Conservation (phyloP, 2,888 invertebrate genomes). For the Eulithis prunata region DNA sequence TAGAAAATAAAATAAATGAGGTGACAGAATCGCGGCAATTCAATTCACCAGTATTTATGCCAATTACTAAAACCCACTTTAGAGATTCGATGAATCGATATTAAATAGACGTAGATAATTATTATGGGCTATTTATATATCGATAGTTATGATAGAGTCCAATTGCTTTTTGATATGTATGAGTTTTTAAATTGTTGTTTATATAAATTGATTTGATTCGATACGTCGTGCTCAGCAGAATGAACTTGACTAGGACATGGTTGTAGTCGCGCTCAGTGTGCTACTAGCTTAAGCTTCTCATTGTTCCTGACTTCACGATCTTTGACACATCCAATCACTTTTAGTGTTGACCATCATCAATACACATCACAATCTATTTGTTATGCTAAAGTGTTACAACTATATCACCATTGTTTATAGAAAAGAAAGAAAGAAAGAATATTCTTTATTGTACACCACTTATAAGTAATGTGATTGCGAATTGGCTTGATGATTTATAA, state of each 20-base stretch:
- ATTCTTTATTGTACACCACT: too few species aligned
- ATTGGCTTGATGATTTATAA: slow-evolving; percentile 40
- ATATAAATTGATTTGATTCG: slow-evolving; percentile 9
- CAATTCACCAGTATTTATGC: slow-evolving; percentile 18
- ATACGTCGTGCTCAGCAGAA: slow-evolving; percentile 4
- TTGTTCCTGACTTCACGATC: slow-evolving; percentile 64
- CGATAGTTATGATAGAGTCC: slow-evolving; percentile 16
- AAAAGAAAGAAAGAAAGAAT: neutral
- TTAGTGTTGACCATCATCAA: slow-evolving; percentile 58
- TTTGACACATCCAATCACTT: slow-evolving; percentile 56
- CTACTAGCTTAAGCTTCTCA: slow-evolving; percentile 39
- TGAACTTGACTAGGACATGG: too few species aligned
- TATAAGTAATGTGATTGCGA: too few species aligned
- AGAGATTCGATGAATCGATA: neutral
- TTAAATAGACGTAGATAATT: slow-evolving; percentile 48
- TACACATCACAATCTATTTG: slow-evolving; percentile 59
- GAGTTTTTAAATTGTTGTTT: slow-evolving; percentile 17
- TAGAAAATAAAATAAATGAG: slow-evolving; percentile 12
- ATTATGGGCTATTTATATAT: slow-evolving; percentile 24
- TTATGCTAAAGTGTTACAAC: slow-evolving; percentile 60
- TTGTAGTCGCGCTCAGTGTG: slow-evolving; percentile 43
- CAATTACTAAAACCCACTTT: slow-evolving; percentile 24
- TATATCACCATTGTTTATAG: slow-evolving; percentile 51
- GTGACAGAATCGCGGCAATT: slow-evolving; percentile 14
- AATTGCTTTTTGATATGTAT: slow-evolving; percentile 15